phyloP scores from a whole-genome alignment of 2,113 vertebrate species.

The Crocuta crocuta region DNA sequence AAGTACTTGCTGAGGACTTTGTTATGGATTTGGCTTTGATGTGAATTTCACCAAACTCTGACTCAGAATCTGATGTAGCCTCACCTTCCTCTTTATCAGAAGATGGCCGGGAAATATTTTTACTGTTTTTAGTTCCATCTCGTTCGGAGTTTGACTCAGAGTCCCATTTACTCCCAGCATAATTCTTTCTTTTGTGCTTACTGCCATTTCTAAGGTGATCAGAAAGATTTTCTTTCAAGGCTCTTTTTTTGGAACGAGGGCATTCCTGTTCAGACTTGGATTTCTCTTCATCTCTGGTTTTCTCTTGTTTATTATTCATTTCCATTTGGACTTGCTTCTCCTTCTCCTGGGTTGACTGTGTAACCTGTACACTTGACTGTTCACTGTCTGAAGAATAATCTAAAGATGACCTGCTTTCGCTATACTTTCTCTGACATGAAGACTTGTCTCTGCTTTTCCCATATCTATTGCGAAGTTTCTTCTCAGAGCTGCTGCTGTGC shows the following conservation, averaged over 20 bases:
- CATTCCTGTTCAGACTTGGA: conserved; percentile 85
- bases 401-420: conserved; percentile 82
- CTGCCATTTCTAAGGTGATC: conserved; percentile 73
- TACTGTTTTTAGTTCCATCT: conserved; percentile 69
- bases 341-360: conserved; percentile 71
- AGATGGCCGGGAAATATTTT: conserved; percentile 79
- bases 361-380: conserved; percentile 63
- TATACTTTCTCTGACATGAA: conserved; percentile 76
- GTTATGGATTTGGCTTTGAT: conserved; percentile 73
- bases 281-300: conserved; percentile 81
- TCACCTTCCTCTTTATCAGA: conserved; percentile 98
- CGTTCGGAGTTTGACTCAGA: conserved; percentile 92
- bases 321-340: conserved; percentile 64
- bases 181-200: conserved; percentile 85
- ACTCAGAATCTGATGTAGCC: conserved; percentile 93
- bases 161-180: conserved; percentile 90
- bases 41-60: conserved; percentile 77
- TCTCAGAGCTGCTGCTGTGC: conserved; percentile 86
- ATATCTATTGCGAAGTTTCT: conserved; percentile 63
- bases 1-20: conserved; percentile 65
- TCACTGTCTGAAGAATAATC: conserved; percentile 84
- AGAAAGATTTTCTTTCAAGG: conserved; percentile 72
- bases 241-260: conserved; percentile 84
- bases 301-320: conserved; percentile 80
- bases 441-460: conserved; percentile 72